A percentile compares a stretch with the other conserved stretches of the same genome.
phyloP scores from a whole-genome alignment of 2,113 vertebrate genomes.

The Microcebus murinus region DNA sequence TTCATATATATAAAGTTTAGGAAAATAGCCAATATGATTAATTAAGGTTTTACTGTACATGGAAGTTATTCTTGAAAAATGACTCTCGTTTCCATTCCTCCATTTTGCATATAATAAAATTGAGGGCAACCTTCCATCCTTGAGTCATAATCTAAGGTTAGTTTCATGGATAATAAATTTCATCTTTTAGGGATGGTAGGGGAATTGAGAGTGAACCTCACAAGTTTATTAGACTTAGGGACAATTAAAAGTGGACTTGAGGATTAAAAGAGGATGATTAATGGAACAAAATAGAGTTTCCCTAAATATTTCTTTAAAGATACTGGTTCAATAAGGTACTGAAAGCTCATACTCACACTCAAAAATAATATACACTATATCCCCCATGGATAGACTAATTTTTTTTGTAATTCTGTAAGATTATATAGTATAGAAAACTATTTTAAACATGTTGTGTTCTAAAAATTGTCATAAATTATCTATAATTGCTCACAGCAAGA shows the following conservation, averaged over 20 bases:
- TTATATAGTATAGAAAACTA: background rate
- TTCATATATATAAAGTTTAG: background rate
- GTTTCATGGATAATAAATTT: background rate
- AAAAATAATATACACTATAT: background rate
- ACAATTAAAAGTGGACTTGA: background rate
- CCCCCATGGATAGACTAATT: background rate
- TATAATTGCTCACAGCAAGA: background rate
- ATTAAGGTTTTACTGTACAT: background rate
- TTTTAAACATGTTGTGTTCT: background rate
- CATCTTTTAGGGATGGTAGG: background rate
- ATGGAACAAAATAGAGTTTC: background rate
- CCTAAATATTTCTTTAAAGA: background rate
- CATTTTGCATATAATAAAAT: background rate
- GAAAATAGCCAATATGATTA: background rate
- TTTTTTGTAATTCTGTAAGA: background rate
- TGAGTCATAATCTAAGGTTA: background rate
- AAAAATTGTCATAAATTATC: background rate
- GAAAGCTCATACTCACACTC: background rate
- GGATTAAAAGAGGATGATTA: background rate
- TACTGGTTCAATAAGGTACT: background rate
- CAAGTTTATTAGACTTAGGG: background rate
- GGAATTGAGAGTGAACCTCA: background rate
- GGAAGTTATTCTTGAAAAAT: conserved; percentile 8
- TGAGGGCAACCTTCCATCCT: background rate
- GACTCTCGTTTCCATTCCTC: background rate